These are phyloP conservation scores for Platysteira castanea DNA, from an alignment of 2,113 vertebrate species.

Conservation along the genomic window DNA sequence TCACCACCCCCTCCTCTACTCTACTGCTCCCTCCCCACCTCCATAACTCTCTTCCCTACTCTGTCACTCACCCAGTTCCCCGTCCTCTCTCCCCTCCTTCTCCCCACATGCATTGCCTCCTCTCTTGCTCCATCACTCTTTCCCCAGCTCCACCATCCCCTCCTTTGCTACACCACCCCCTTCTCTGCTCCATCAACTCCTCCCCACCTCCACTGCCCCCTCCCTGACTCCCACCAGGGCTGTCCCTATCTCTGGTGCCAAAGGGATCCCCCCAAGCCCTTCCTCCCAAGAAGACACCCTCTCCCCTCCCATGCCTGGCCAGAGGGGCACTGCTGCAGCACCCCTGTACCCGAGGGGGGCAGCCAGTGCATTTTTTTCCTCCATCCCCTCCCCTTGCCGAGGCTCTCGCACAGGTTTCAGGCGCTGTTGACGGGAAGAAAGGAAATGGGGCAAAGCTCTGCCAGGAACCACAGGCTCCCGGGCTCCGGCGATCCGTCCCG, in stretches of 20 bases:
- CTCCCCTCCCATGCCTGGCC: neutral
- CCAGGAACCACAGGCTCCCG: constrained; percentile 66
- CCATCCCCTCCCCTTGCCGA: neutral
- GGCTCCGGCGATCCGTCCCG: neutral
- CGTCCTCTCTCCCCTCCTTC: neutral
- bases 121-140: neutral
- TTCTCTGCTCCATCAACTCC: neutral
- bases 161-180: neutral
- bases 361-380: neutral
- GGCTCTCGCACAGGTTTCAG: neutral
- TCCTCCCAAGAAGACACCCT: accelerated
- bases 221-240: neutral
- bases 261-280: no score
- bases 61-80: neutral
- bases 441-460: constrained; percentile 52
- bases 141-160: neutral
- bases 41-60: neutral
- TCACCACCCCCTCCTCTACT: neutral
- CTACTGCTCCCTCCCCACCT: neutral
- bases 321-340: neutral
- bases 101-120: neutral
- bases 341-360: accelerated
- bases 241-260: neutral
- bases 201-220: neutral
- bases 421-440: constrained; percentile 50